Evolutionary conservation across 53 echinoderm and acorn worm species (phyloP).

Genomic region (Astropecten irregularis): DNA sequence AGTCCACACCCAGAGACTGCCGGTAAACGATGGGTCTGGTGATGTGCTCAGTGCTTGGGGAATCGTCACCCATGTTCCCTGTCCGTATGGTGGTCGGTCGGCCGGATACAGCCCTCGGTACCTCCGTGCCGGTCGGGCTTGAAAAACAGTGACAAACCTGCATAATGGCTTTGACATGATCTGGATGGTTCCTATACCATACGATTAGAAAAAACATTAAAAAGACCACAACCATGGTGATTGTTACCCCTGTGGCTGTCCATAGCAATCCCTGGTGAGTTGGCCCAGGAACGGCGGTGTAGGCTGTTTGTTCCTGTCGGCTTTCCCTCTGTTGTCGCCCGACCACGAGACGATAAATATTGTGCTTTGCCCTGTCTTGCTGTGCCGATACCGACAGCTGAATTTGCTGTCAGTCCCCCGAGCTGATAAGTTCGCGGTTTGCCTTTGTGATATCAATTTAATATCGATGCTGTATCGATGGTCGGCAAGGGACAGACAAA

Average conservation of each 20-base stretch:
- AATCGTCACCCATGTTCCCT: too few relatives aligned
- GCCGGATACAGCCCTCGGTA: too few relatives aligned
- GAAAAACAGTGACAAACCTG: too few relatives aligned
- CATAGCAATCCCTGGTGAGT: slow-evolving; percentile 8
- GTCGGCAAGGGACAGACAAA: background rate
- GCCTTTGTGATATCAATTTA: background rate
- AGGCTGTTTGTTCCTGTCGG: slow-evolving; percentile 66
- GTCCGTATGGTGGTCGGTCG: too few relatives aligned
- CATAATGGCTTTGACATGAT: too few relatives aligned
- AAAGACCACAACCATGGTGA: too few relatives aligned
- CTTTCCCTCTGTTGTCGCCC: slow-evolving; percentile 72
- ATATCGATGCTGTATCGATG: slow-evolving; percentile 8
- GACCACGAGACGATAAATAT: slow-evolving; percentile 70
- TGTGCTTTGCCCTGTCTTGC: slow-evolving; percentile 65
- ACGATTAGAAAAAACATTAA: too few relatives aligned
- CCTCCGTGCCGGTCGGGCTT: too few relatives aligned
- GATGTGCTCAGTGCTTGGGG: too few relatives aligned
- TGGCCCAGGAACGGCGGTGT: slow-evolving; percentile 34
- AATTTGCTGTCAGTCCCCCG: slow-evolving; percentile 39
- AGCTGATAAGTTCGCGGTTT: slow-evolving; percentile 7
- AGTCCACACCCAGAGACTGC: too few relatives aligned
- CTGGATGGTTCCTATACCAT: too few relatives aligned
- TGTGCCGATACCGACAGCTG: slow-evolving; percentile 58
- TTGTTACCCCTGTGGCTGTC: slow-evolving; percentile 4
- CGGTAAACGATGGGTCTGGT: too few relatives aligned